phyloP scores from a whole-genome alignment of 2,113 vertebrate species.

The Tychaedon coryphoeus region DNA sequence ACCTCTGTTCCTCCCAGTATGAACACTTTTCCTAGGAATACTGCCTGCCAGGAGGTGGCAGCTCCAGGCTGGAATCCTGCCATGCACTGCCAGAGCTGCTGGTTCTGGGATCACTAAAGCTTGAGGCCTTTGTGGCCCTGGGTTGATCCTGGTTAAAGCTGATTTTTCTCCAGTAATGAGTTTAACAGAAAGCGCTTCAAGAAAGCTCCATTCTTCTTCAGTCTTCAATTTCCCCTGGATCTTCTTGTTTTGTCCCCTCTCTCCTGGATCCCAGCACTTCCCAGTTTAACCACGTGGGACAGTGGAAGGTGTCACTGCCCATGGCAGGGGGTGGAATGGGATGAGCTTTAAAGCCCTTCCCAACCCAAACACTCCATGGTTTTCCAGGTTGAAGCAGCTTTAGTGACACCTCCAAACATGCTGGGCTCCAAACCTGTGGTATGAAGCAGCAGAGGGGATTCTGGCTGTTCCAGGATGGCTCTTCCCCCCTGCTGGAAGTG shows the following conservation, averaged over 20 bases:
- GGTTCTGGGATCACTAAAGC: not conserved
- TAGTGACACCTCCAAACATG: not conserved
- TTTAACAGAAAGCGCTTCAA: not conserved
- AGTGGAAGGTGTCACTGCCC: not conserved
- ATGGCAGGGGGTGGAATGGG: not conserved
- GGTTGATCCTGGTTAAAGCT: not conserved
- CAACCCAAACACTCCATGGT: not conserved
- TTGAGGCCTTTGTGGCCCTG: not conserved
- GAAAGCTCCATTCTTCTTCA: not conserved
- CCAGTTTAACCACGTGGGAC: not conserved
- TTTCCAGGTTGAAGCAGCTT: not conserved
- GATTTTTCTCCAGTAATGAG: not conserved
- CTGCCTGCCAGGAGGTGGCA: not conserved
- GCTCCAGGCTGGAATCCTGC: not conserved
- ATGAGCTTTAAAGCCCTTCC: not conserved
- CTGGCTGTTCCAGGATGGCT: not conserved
- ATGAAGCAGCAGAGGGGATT: not conserved
- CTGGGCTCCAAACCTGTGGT: not conserved
- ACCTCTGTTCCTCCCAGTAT: not conserved
- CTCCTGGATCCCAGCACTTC: not conserved
- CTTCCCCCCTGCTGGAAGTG: not conserved
- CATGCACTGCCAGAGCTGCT: not conserved
- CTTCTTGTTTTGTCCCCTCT: not conserved
- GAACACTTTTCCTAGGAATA: not conserved
- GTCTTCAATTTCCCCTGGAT: not conserved